Evolutionary conservation across 2,113 vertebrate species (phyloP).

Genomic region (Melanerpes formicivorus): DNA sequence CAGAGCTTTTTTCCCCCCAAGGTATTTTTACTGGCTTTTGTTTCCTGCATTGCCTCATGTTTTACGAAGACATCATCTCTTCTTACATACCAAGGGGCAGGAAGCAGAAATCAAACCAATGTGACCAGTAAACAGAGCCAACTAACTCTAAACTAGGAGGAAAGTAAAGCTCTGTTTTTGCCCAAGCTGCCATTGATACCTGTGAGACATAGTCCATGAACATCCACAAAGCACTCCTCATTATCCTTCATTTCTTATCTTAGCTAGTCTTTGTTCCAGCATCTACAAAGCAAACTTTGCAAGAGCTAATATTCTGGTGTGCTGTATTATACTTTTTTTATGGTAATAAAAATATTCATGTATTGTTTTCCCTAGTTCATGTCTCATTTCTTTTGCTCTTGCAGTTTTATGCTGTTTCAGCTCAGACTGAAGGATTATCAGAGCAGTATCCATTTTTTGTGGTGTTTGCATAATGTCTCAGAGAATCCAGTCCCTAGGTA

Average conservation of each 20-base stretch:
- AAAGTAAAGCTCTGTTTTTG: not conserved
- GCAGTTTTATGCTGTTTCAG: not conserved
- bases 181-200: not conserved
- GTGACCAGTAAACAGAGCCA: not conserved
- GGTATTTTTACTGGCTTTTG: not conserved
- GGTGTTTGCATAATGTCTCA: not conserved
- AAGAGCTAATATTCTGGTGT: not conserved
- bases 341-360: not conserved
- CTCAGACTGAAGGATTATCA: not conserved
- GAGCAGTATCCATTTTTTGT: not conserved
- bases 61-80: not conserved
- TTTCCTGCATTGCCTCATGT: not conserved
- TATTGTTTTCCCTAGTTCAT: not conserved
- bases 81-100: not conserved
- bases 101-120: not conserved
- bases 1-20: not conserved
- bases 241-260: not conserved
- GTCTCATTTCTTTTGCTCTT: not conserved
- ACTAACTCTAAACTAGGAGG: not conserved
- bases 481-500: not conserved
- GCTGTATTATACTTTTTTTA: not conserved
- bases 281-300: not conserved
- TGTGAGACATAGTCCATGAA: not conserved
- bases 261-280: not conserved
- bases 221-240: not conserved